Base-by-base conservation (phyloP, 2,888 invertebrate genomes). In the Agonopterix subpropinquella region DNA sequence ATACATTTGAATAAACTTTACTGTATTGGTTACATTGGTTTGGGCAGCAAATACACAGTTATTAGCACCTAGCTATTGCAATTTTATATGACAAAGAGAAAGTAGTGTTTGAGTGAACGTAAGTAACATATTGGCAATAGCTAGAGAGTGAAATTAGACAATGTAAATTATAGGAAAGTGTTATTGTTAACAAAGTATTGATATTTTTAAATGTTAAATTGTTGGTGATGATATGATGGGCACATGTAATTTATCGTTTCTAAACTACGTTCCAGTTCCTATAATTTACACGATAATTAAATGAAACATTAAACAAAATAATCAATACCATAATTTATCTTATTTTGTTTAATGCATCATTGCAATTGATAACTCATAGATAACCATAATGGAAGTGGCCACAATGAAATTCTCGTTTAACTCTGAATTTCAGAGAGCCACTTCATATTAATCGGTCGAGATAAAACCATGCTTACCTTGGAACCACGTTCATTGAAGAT, bases 401-500 rank as follows among this genome's bases (percentile, higher is more conserved):
- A 57, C 77, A 70, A 56, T 77, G 75, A 77, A 81, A 84, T 80
- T 76, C 52, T 54, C 50, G 35, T 49, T 49, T 10, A 11, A 42
- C 47, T 52, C 57, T 53, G 73, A 73, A 80, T 85, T 78, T 81
- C 77, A 79, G 63, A 65, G 74, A 64, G 82, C 80, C 78, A 77
- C 80, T 77, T 62, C 59, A 48, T 55, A 59, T 57, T 51, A 37
- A 47, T 45, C 50, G 51, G 51, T 50, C 57, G 57, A 47, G 50
- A 48, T 58, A 51, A 56, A 69, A 62, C 53, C 58, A 57, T 71
- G 84, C 96, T 94, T 95, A 99, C 99, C 97, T 99, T 99, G 71
- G 98, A 98, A 88, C 99, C 99, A 69, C 99, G 92, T 91, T 99
- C 99, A 90, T 99, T 99, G 92, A 99, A 99, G 88, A 99, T 99